Base-by-base conservation (phyloP, 1,140 invertebrate species). In the Drosophila ogumai region DNA sequence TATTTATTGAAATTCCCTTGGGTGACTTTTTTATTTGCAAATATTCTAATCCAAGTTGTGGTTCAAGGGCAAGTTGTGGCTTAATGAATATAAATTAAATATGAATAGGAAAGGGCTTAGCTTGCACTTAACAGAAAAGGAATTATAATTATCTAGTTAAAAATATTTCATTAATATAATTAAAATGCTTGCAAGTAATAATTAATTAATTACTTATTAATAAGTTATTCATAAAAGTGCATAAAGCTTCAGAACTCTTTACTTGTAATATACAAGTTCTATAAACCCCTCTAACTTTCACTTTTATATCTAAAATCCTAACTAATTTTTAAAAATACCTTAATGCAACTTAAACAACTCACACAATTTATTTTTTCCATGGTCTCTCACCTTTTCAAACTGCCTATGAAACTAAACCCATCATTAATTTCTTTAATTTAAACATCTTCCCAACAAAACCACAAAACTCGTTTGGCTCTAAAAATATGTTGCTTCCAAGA, bases 381-480 rank as follows among this genome's bases (percentile, higher is more conserved):
- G 13, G 3, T 32, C 22, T 57, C 13, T 34, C 19, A 34, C 32
- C 40, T 63, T 38, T 44, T 28, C 12, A 2, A 10, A 9, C 34
- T 10, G 31, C n/a, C 38, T 31, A 36, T 31, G 17, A 50, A 8
- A 10, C 12, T 19, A 7, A 54, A 12, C 17, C 25, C n/a, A 56
- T 71, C 13, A 71, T 32, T 71, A 47, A 38, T 44, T 64, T 34
- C 7, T 25, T 50, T 36, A 34, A 34, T 28, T 49, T 32, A 19
- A 32, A 38, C 25, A 63, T 44, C 58, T 32, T n/a, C 43, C 25
- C 25, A 44, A 63, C 19, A 44, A 6, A 40, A 38, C 28, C 17
- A 15, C 10, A 38, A 71, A 72, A 72, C 68, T 49, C 9, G 66
- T 72, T 72, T 41, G 0, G 22, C 46, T 31, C 19, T 31, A 17